Percentiles rank a stretch among this genome's conserved stretches.
These are phyloP conservation scores for Leptodactylus fuscus DNA, from an alignment of 2,113 vertebrate species.

Conservation along the genomic window DNA sequence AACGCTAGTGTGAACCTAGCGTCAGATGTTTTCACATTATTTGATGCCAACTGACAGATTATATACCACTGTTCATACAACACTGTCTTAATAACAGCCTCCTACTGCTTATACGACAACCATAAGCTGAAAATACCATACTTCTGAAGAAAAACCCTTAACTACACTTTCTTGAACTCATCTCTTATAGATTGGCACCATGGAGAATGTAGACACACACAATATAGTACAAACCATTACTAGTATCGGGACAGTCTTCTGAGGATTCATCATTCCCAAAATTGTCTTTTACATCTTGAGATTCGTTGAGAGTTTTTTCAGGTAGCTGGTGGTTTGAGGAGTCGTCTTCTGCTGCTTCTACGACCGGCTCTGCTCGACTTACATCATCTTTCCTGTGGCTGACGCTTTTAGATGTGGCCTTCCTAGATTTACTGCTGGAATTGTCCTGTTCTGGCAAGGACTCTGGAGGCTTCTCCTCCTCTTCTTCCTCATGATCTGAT, in stretches of 20 bases:
- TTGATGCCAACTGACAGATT: too few relatives aligned
- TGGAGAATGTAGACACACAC: background rate
- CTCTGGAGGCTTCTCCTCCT: slow-evolving; percentile 78
- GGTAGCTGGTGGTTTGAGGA: slow-evolving; percentile 75
- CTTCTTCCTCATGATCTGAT: slow-evolving; percentile 79
- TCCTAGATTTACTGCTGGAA: slow-evolving; percentile 82
- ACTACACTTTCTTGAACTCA: too few relatives aligned
- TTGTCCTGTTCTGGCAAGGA: slow-evolving; percentile 58
- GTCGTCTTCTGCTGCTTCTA: slow-evolving; percentile 76
- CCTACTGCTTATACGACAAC: too few relatives aligned
- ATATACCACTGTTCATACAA: too few relatives aligned
- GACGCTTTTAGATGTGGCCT: slow-evolving; percentile 91
- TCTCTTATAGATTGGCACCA: too few relatives aligned
- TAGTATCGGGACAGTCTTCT: slow-evolving; percentile 73
- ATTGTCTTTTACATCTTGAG: slow-evolving; percentile 64
- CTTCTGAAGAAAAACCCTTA: too few relatives aligned
- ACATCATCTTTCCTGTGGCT: slow-evolving; percentile 92
- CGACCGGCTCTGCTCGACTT: slow-evolving; percentile 87
- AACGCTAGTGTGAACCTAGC: too few relatives aligned
- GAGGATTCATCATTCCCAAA: slow-evolving; percentile 72
- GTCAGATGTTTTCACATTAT: too few relatives aligned
- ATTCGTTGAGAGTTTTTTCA: slow-evolving; percentile 66
- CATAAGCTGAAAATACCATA: too few relatives aligned
- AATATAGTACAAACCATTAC: slow-evolving; percentile 78
- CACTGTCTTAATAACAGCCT: too few relatives aligned